Evolutionary conservation across 2,888 invertebrate genomes (phyloP).

Genomic region (Anagyrus pseudococci): DNA sequence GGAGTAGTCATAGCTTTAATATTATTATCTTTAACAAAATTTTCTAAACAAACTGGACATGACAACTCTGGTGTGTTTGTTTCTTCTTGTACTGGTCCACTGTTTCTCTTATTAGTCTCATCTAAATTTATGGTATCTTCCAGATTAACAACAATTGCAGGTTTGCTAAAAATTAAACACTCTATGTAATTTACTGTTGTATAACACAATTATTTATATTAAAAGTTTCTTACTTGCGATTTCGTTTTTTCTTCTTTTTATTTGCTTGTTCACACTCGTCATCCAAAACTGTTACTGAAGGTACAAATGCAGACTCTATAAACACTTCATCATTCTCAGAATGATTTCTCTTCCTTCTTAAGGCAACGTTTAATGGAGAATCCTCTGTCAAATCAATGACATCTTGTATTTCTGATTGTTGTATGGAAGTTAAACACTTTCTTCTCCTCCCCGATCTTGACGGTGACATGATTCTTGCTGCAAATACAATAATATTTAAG

Average conservation of each 20-base stretch:
- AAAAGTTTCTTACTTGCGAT: constrained; percentile 7
- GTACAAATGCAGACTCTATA: not conserved
- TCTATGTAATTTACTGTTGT: not conserved
- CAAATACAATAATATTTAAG: too few species aligned
- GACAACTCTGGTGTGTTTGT: constrained; percentile 36
- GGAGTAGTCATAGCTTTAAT: constrained; percentile 48
- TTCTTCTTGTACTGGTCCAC: not conserved
- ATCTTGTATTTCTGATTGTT: too few species aligned
- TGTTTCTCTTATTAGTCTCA: constrained; percentile 12
- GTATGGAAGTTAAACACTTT: too few species aligned
- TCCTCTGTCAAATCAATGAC: constrained; percentile 46
- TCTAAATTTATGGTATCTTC: constrained; percentile 40
- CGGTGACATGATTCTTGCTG: too few species aligned
- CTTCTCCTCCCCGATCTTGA: too few species aligned
- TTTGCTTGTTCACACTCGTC: not conserved
- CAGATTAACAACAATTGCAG: constrained; percentile 14
- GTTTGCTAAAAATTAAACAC: constrained; percentile 7
- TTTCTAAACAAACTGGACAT: constrained; percentile 52
- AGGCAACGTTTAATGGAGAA: constrained; percentile 24
- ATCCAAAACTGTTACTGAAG: not conserved
- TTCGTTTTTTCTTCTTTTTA: not conserved
- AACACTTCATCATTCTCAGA: not conserved
- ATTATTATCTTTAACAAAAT: constrained; percentile 41
- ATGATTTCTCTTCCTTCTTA: constrained; percentile 6
- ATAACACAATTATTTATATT: not conserved